phyloP scores from a whole-genome alignment of 1,140 invertebrate genomes.

The Trichoplusia ni region DNA sequence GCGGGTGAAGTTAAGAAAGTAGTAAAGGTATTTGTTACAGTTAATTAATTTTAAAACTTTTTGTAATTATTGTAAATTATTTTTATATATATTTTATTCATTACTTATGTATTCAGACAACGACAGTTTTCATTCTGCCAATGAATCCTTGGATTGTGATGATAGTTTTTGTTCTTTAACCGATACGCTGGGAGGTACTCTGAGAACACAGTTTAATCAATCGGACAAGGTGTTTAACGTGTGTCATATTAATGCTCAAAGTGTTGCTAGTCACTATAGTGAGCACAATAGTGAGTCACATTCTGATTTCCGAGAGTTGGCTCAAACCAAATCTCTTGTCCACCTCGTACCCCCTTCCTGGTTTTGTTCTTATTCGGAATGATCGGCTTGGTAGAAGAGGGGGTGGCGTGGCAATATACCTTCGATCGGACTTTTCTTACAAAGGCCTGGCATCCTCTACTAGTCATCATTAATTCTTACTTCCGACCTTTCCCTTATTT shows the following conservation, averaged over 20 bases:
- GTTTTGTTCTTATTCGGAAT: neutral
- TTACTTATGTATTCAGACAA: neutral
- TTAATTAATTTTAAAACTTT: neutral
- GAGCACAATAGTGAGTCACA: too few relatives aligned
- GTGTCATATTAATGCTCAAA: neutral
- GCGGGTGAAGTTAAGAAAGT: too few relatives aligned
- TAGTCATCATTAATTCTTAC: neutral
- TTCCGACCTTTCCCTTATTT: neutral
- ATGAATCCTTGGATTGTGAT: neutral
- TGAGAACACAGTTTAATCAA: neutral
- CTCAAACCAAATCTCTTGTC: neutral
- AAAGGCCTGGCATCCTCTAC: too few relatives aligned
- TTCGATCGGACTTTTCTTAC: too few relatives aligned
- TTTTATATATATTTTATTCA: neutral
- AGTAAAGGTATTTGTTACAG: too few relatives aligned
- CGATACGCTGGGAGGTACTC: neutral
- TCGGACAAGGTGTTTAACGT: neutral
- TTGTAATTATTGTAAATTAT: neutral
- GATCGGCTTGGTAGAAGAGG: too few relatives aligned
- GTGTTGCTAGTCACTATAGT: too few relatives aligned
- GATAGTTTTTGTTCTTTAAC: neutral
- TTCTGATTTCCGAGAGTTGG: neutral
- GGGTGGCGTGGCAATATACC: too few relatives aligned
- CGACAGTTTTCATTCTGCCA: neutral
- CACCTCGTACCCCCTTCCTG: neutral